Evolutionary conservation across 2,888 invertebrate genomes (phyloP), one percentile per base, ranked within the genome.

Genomic region (Sialis fuliginosa): DNA sequence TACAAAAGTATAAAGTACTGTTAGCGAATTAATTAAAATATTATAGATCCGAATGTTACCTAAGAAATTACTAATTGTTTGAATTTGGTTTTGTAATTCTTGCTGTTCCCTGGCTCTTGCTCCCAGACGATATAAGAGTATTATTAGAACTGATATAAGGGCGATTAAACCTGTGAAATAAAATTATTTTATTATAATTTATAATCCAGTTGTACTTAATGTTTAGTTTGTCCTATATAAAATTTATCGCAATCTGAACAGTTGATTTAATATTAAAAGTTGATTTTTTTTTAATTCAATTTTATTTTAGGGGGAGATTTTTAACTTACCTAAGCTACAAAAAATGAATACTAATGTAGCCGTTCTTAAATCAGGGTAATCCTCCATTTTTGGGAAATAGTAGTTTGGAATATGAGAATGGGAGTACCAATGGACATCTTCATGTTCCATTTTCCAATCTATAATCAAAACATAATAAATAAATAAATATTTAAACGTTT

Each of bases 331-430:
- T 50, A 79, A 59, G 47, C 75, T 75, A 54, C 77, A 77, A 39
- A 74, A 69, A 8, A 79, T 67, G 54, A 79, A 81, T 22, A 77
- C 71, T 4, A 77, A 65, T 1, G 77, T 77, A 1, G 78, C 77
- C 1, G 77, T 75, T 55, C 77, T 77, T 41, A 78, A 58, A 58
- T 80, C 78, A 1, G 77, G 72, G 60, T 77, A 77, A 12, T 72
- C 69, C 50, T 77, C 75, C 49, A 71, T 72, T 63, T 79, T 79
- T 1, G 81, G 80, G 53, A 81, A 82, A 54, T 79, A 77, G 56
- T 81, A 81, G 57, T 81, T 81, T 1, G 81, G 77, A 49, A 77
- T 77, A 58, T 77, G 75, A 6, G 74, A 70, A 58, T 77, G 75
- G 6, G 74, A 70, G 56, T 77, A 77, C 73, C 79, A 77, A 50